Conservation (phyloP, 2,888 invertebrate species). For the Stenchaetothrips biformis region DNA sequence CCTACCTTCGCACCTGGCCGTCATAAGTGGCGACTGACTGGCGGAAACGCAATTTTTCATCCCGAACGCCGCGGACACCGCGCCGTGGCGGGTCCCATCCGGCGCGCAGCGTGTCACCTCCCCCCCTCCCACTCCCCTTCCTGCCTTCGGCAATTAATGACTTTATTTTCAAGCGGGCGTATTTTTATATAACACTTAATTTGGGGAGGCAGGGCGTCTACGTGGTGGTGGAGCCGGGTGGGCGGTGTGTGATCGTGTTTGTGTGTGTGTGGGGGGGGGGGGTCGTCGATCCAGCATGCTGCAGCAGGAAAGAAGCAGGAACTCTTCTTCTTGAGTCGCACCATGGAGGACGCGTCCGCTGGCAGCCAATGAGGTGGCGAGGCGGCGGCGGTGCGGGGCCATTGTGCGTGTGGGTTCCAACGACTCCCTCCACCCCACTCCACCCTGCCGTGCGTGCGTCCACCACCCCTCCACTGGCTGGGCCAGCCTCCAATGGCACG, state of each 20-base stretch:
- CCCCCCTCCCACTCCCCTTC: background rate
- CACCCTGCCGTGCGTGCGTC: background rate
- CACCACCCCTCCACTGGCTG: background rate
- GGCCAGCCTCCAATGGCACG: background rate
- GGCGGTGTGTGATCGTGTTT: background rate
- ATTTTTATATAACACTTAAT: slow-evolving; percentile 24
- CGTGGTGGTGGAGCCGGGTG: background rate
- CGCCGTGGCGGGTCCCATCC: background rate
- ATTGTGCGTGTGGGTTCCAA: background rate
- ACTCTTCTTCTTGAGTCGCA: background rate
- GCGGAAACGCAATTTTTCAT: slow-evolving; percentile 19
- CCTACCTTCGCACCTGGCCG: background rate
- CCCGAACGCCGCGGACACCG: background rate
- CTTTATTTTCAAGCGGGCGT: slow-evolving; percentile 9
- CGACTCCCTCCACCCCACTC: background rate
- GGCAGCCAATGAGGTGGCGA: slow-evolving; percentile 4
- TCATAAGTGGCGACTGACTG: background rate
- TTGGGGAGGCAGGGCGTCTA: background rate
- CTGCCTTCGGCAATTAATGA: slow-evolving; percentile 8
- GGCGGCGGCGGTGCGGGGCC: background rate
- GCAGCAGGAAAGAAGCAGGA: background rate
- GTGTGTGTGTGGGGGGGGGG: background rate
- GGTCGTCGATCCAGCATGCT: background rate
- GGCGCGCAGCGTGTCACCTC: background rate
- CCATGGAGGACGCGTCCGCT: background rate